A percentile compares a stretch with the other conserved stretches of the same genome.
phyloP scores from a whole-genome alignment of 2,888 invertebrate genomes.

The Megastigmus dorsalis region DNA sequence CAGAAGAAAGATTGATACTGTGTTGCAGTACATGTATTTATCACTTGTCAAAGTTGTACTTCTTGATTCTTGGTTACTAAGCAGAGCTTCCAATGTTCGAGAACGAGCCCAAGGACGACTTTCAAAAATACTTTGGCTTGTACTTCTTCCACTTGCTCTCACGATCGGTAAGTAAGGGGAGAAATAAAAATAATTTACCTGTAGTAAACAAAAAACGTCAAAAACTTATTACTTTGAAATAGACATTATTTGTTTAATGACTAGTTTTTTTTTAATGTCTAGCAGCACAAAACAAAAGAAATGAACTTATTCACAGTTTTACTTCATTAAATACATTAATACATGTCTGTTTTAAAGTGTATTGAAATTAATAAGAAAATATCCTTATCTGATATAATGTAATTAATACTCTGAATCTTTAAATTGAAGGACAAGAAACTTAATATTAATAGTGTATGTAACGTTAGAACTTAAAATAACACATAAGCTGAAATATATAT shows the following conservation, averaged over 20 bases:
- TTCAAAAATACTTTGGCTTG: constrained; percentile 70
- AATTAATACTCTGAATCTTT: too few relatives aligned
- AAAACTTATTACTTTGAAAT: constrained; percentile 8
- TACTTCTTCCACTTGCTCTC: constrained; percentile 77
- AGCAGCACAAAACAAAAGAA: constrained; percentile 6
- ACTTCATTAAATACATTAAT: too few relatives aligned
- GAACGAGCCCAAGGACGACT: constrained; percentile 60
- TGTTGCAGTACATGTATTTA: constrained; percentile 65
- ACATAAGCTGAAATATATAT: constrained; percentile 27
- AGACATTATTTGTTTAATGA: neutral
- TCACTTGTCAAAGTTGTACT: constrained; percentile 65
- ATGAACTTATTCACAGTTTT: too few relatives aligned
- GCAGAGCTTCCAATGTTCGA: constrained; percentile 62
- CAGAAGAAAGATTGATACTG: constrained; percentile 59
- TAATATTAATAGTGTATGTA: neutral
- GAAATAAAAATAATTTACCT: neutral
- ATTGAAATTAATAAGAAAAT: too few relatives aligned
- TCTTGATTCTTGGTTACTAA: constrained; percentile 70
- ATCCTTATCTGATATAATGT: too few relatives aligned
- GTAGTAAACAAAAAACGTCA: neutral
- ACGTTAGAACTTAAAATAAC: neutral
- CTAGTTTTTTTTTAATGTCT: neutral
- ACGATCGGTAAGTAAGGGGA: constrained; percentile 79
- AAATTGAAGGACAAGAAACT: too few relatives aligned
- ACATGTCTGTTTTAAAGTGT: too few relatives aligned